Conservation (phyloP, 1,140 invertebrate genomes). For the Cherax destructor region DNA sequence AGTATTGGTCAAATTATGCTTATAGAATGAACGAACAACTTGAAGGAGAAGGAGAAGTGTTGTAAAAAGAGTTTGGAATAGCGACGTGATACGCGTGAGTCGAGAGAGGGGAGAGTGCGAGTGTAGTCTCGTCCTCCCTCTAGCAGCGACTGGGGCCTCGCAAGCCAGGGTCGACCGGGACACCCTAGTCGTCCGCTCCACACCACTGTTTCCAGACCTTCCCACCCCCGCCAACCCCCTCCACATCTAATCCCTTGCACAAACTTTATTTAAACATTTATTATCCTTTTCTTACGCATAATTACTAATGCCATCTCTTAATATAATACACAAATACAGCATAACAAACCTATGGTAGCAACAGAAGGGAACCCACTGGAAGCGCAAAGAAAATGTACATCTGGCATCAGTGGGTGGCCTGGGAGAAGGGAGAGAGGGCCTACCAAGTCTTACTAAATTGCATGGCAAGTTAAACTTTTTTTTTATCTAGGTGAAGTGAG, state of each 20-base stretch:
- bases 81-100: constrained; percentile 61
- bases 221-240: neutral
- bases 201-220: neutral
- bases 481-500: neutral
- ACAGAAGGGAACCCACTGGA: neutral
- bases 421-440: neutral
- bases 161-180: neutral
- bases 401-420: constrained; percentile 14
- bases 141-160: constrained; percentile 52
- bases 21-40: constrained; percentile 15
- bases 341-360: neutral
- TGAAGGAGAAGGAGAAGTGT: constrained; percentile 19
- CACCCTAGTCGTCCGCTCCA: constrained; percentile 5
- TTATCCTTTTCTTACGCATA: neutral
- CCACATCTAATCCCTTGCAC: neutral
- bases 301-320: neutral
- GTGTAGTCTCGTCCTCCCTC: constrained; percentile 55
- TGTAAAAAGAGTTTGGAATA: constrained; percentile 49
- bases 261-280: neutral
- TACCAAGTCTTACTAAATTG: neutral
- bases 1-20: constrained; percentile 9
- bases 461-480: neutral
- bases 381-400: constrained; percentile 11
- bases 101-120: constrained; percentile 62
- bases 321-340: neutral